Evolutionary conservation across 2,888 invertebrate genomes (phyloP), one percentile per base, ranked within the genome.

Genomic region (Phymatocera aterrima): DNA sequence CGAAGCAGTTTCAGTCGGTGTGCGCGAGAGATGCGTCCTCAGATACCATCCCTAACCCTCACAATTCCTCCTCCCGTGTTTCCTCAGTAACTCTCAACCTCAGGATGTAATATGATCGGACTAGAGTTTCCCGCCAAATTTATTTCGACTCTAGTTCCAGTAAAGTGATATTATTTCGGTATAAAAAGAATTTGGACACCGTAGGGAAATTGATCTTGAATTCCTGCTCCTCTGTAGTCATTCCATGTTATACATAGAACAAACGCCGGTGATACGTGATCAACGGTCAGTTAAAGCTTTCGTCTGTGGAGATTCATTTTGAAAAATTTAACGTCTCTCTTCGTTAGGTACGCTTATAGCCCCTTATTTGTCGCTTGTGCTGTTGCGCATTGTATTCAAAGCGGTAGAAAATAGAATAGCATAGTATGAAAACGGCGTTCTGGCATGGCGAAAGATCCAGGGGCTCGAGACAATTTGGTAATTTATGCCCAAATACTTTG

Each of bases 91-190:
- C 60, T 75, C 75, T 75, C 75, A 75, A 75, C 75, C 75, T 54
- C 1, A 28, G n/a, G 34, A 64, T 34, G 61, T 34, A 64, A 34
- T 34, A 37, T 64, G 37, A 37, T 54, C 34, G 15, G 15, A 3
- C 40, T n/a, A 28, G 21, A n/a, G n/a, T 57, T 75, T 75, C 75
- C 75, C 75, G 75, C 75, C 75, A 75, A 75, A 75, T 40, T 68
- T 24, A 24, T 10, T 6, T 48, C 21, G 4, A 10, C 31, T 6
- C 3, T 3, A n/a, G 5, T n/a, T n/a, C n/a, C 12, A 5, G 1
- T 5, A 3, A n/a, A n/a, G n/a, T 5, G 4, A 28, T 10, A 57
- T 57, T 28, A 57, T 28, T 57, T 57, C 18, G 31, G 12, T 15
- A 18, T 43, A 31, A 6, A 4, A 2, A n/a, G 15, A 28, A 24